Conservation (phyloP, 1,140 invertebrate genomes). For the Littorina saxatilis region DNA sequence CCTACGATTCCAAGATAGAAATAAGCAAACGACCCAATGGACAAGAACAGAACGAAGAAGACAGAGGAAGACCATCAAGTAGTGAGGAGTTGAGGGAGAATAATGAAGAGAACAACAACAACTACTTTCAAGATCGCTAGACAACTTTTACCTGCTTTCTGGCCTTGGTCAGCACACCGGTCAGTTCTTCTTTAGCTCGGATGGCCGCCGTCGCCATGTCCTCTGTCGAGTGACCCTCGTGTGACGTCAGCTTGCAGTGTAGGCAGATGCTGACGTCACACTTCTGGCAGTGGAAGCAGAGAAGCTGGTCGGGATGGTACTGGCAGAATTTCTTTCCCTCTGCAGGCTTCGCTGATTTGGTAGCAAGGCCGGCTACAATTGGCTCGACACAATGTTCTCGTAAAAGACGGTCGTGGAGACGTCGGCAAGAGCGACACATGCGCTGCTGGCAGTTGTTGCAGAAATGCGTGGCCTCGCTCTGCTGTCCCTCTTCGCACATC, state of each 20-base stretch:
- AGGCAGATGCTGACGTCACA: slow-evolving; percentile 35
- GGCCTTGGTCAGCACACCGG: background rate
- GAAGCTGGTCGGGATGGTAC: slow-evolving; percentile 10
- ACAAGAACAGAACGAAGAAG: background rate
- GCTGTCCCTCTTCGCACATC: slow-evolving; percentile 28
- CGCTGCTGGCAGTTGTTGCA: slow-evolving; percentile 14
- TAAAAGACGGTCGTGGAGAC: slow-evolving; percentile 1
- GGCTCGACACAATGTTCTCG: slow-evolving; percentile 3
- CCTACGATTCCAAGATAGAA: background rate
- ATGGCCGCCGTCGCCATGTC: slow-evolving; percentile 12
- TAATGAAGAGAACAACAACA: no score
- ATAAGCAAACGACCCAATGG: background rate
- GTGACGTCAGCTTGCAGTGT: slow-evolving; percentile 35
- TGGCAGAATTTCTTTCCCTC: background rate
- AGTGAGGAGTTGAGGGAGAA: background rate
- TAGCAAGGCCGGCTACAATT: background rate
- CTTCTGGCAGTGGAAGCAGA: slow-evolving; percentile 30
- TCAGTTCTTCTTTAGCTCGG: slow-evolving; percentile 7
- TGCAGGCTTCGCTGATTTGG: background rate
- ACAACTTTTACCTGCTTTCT: slow-evolving; percentile 19
- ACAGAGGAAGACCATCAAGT: background rate
- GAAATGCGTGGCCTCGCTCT: slow-evolving; percentile 4
- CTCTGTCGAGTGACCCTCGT: slow-evolving; percentile 30
- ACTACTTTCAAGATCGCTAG: no score
- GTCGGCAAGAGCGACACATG: slow-evolving; percentile 26